phyloP scores from a whole-genome alignment of 2,113 vertebrate species.

The Orthochromis indermauri region DNA sequence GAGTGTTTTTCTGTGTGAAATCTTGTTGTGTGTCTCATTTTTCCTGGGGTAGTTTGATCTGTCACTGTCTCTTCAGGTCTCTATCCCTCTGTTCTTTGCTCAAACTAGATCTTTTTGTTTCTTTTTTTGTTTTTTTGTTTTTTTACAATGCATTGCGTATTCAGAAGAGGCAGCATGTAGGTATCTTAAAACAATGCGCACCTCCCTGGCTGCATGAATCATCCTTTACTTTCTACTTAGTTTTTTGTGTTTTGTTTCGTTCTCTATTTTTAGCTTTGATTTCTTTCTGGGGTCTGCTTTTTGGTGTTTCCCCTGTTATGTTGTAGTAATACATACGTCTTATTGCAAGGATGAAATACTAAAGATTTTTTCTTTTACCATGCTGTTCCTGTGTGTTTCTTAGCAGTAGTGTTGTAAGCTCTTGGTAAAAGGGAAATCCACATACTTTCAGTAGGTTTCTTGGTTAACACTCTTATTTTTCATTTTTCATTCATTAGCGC shows the following conservation, averaged over 20 bases:
- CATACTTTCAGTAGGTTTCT: not conserved
- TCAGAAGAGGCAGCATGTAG: constrained; percentile 68
- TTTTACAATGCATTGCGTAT: constrained; percentile 59
- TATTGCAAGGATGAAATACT: not conserved
- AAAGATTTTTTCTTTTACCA: not conserved
- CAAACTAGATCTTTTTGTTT: constrained; percentile 67
- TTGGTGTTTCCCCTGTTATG: constrained; percentile 9
- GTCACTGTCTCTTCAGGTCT: constrained; percentile 59
- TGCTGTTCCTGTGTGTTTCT: constrained; percentile 7
- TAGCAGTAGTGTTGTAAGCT: not conserved
- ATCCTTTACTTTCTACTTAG: constrained; percentile 24
- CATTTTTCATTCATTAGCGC: not conserved
- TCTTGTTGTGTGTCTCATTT: constrained; percentile 40
- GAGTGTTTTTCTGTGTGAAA: not conserved
- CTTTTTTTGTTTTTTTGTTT: constrained; percentile 30
- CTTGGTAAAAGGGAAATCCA: not conserved
- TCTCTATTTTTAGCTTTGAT: not conserved
- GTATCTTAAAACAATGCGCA: constrained; percentile 51
- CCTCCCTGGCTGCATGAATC: constrained; percentile 67
- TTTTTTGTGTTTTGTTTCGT: not conserved
- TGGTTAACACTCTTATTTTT: not conserved
- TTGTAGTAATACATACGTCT: not conserved
- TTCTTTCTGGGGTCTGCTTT: not conserved
- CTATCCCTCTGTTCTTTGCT: constrained; percentile 58
- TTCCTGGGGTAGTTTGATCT: constrained; percentile 40